Percentiles rank a stretch among this genome's conserved stretches.
Evolutionary conservation across 2,113 vertebrate species (phyloP).

Genomic region (Gavia stellata): DNA sequence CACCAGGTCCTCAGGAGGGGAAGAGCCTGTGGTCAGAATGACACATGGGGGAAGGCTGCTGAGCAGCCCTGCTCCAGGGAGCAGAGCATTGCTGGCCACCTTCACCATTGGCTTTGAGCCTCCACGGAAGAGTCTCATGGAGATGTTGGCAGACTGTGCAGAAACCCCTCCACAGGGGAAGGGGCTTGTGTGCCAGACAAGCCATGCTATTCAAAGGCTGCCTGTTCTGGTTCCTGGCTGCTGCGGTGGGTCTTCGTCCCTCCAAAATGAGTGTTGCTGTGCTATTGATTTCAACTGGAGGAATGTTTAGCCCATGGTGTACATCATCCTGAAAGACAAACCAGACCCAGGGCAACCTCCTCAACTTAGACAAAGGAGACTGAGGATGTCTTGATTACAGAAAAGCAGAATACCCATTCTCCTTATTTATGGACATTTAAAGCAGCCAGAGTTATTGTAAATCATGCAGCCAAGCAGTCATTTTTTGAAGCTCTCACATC

Average conservation of each 20-base stretch:
- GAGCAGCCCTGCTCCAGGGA: neutral
- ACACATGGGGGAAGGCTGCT: neutral
- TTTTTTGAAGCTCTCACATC: neutral
- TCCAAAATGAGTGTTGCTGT: neutral
- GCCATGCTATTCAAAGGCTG: neutral
- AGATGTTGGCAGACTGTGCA: neutral
- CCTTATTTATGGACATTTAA: neutral
- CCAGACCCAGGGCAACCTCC: neutral
- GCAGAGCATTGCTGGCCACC: neutral
- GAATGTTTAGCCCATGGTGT: neutral
- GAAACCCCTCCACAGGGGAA: neutral
- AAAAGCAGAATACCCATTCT: neutral
- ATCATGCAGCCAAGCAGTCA: neutral
- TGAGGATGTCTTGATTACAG: neutral
- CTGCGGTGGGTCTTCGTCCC: neutral
- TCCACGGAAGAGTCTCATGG: neutral
- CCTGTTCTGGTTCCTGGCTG: neutral
- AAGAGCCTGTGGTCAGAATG: neutral
- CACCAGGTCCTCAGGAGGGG: neutral
- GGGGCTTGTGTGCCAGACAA: neutral
- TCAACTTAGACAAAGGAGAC: neutral
- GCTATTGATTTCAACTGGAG: neutral
- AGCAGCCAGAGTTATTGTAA: neutral
- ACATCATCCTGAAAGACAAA: neutral
- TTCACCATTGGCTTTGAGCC: neutral